Conservation (phyloP, 2,113 vertebrate genomes). For the Menura novaehollandiae region DNA sequence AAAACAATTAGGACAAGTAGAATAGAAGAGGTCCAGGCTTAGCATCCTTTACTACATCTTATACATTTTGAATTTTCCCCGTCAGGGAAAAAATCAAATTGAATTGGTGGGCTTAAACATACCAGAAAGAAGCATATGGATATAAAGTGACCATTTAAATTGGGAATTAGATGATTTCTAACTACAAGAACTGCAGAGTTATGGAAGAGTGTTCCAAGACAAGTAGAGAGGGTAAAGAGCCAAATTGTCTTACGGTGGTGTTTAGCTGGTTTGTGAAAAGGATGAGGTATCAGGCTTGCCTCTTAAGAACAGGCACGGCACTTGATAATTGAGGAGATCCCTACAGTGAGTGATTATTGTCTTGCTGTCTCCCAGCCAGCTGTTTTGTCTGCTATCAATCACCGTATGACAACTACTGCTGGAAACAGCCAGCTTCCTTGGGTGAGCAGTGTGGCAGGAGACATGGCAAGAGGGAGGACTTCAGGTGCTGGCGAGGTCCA, state of each 20-base stretch:
- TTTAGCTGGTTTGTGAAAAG: not conserved
- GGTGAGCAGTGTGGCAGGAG: not conserved
- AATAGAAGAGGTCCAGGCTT: not conserved
- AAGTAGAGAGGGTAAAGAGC: not conserved
- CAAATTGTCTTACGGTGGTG: not conserved
- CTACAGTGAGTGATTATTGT: not conserved
- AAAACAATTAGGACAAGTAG: not conserved
- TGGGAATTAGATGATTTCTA: not conserved
- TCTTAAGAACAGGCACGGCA: not conserved
- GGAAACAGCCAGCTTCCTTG: not conserved
- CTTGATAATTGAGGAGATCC: not conserved
- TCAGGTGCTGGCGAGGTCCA: not conserved
- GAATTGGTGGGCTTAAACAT: not conserved
- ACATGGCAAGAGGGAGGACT: not conserved
- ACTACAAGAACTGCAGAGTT: not conserved
- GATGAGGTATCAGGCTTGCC: not conserved
- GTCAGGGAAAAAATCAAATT: not conserved
- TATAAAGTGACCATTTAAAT: not conserved
- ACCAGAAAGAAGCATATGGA: not conserved
- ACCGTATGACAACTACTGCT: not conserved
- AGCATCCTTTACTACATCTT: not conserved
- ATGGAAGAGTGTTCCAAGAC: not conserved
- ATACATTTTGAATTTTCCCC: not conserved
- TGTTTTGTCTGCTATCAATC: not conserved
- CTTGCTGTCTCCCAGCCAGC: not conserved